Base-by-base conservation (phyloP, 1,140 invertebrate species). In the Ectropis grisescens region DNA sequence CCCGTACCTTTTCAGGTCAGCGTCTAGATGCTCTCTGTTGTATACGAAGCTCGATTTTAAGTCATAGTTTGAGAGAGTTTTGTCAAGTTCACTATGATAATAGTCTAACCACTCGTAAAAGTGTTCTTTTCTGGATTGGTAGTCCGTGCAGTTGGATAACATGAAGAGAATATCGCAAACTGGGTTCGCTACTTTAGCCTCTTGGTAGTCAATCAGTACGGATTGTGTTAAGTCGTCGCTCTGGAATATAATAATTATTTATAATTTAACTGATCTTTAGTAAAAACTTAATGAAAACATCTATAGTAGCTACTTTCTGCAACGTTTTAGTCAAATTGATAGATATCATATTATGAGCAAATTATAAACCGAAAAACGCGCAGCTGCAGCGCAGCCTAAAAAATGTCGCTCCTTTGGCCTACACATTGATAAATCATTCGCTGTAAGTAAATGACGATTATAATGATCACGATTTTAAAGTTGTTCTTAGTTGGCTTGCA, bases 121-220 rank as follows among this genome's bases (percentile, higher is more conserved):
- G 25, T 60, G 24, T 13, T 48, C 13, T 2, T 24, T 7, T 22
- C 49, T 46, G 0, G 34, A 49, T 13, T 38, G 37, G 11, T 41
- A 32, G 13, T 57, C 49, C 0, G 57, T 60, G 25, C 49, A 54
- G 33, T 38, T 57, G 22, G 51, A 51, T 15, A 60, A 29, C 12
- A 51, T 12, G 13, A 48, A 40, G 0, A 50, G 34, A 7, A 60
- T 10, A 9, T 60, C 57, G 3, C 11, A 8, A 1, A 42, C 53
- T n/a, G 57, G 57, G 13, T 28, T 41, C 6, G 29, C 10, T 16
- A 40, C 34, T 13, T 30, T 38, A 0, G 44, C 14, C 5, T 44
- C 15, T 28, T 60, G 58, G 33, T 56, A 62, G 26, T 62, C 58
- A 1, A 62, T 48, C 15, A 58, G 28, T 2, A 56, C 41, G 11